These are phyloP conservation scores for Limnodromus scolopaceus DNA, from an alignment of 2,797 vertebrate genomes.

Conservation along the genomic window DNA sequence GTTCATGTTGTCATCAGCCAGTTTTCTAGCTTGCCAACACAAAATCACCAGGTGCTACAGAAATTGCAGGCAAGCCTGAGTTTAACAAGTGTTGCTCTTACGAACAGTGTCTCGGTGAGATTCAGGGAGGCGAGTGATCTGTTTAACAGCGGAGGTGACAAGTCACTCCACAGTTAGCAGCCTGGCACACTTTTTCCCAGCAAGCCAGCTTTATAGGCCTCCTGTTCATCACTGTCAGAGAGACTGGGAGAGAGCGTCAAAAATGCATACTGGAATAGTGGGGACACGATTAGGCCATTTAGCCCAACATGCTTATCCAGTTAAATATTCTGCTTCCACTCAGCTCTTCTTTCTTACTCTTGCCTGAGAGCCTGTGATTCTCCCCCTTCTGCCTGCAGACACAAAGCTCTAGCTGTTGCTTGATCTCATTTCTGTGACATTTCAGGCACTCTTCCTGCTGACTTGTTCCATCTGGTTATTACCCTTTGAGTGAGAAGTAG, in stretches of 20 bases:
- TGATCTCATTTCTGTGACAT: conserved; percentile 73
- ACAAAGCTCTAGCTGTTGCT: conserved; percentile 58
- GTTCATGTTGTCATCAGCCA: neutral
- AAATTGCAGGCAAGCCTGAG: neutral
- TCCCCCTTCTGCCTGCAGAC: conserved; percentile 49
- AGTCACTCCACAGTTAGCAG: neutral
- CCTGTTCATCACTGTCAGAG: neutral
- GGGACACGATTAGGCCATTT: neutral
- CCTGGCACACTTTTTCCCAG: neutral
- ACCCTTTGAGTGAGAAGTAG: conserved; percentile 63
- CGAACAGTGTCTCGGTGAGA: neutral
- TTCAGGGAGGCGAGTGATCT: neutral
- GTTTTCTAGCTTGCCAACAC: neutral
- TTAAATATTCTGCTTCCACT: conserved; percentile 12
- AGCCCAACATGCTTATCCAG: neutral
- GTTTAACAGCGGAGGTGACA: conserved; percentile 21
- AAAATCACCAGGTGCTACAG: conserved; percentile 6
- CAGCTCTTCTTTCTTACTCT: neutral
- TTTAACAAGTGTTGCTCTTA: neutral
- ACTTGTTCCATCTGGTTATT: conserved; percentile 71
- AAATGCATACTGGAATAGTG: neutral
- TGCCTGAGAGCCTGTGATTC: conserved; percentile 37
- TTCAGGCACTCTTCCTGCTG: conserved; percentile 68
- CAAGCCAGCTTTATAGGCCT: neutral
- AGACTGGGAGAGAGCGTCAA: neutral